Evolutionary conservation across 2,113 vertebrate species (phyloP).

Genomic region (Chloropsis hardwickii): DNA sequence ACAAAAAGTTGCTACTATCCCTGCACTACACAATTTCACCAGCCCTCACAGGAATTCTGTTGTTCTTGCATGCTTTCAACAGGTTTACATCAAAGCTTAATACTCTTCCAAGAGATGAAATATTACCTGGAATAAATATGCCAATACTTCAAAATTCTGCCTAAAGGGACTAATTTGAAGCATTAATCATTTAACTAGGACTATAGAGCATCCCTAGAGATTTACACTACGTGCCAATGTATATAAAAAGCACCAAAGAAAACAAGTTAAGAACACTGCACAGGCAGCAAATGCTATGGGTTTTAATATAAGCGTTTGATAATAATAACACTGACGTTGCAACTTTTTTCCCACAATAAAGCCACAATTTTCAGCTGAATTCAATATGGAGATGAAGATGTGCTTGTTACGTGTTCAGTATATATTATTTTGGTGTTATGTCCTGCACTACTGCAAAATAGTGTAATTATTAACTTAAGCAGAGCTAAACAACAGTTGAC

Average conservation of each 20-base stretch:
- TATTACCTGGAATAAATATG: conserved; percentile 57
- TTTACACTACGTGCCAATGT: background rate
- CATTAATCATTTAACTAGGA: conserved; percentile 21
- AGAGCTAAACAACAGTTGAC: background rate
- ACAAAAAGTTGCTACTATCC: background rate
- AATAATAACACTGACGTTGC: background rate
- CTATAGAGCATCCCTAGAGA: background rate
- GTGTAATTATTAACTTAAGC: background rate
- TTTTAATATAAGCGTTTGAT: background rate
- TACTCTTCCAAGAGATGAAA: conserved; percentile 56
- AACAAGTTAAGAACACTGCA: background rate
- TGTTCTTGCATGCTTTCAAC: conserved; percentile 53
- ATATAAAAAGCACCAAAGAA: conserved; percentile 1
- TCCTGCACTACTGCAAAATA: background rate
- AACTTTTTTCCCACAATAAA: background rate
- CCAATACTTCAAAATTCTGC: conserved; percentile 50
- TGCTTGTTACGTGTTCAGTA: background rate
- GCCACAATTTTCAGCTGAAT: background rate
- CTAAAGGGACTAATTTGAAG: background rate
- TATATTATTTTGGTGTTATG: background rate
- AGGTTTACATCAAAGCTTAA: conserved; percentile 57
- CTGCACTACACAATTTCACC: background rate
- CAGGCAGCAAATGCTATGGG: background rate
- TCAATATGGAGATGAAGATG: background rate
- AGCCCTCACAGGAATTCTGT: conserved; percentile 4